Base-by-base conservation (phyloP, 2,113 vertebrate species). In the Marcusenius ussheri region DNA sequence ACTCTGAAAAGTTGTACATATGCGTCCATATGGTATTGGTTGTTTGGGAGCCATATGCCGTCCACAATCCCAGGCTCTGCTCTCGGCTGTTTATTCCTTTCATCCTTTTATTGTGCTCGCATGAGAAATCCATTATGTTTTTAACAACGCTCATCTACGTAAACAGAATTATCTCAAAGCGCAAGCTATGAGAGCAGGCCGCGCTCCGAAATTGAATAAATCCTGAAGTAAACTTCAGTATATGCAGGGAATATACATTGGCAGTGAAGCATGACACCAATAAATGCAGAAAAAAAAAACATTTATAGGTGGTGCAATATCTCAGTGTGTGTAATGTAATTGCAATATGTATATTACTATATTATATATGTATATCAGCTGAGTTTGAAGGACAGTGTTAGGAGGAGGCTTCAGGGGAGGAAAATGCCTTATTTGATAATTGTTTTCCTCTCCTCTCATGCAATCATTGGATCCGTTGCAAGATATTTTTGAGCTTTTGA, bases 1-100 rank as follows among this genome's bases (percentile, higher is more conserved):
- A 91, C 93, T 94, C 93, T 94, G 91, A 92, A 94, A 93, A 92
- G 91, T 90, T 47, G 87, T 92, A 93, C 94, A 94, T 95, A 94
- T 94, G 94, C 91, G 93, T 93, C 93, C 95, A 94, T 95, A 94
- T 95, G 95, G 94, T 92, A 89, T 89, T 62, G 90, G 90, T 91
- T 92, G 91, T 95, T 94, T 91, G 94, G 93, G 91, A 91, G 88
- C 93, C 94, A 94, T 95, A 95, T 95, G 95, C 93, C 92, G 93
- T 93, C 91, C 91, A 91, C 90, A 88, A 91, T 91, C 91, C 89
- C 94, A 93, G 93, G 90, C 94, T 92, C 91, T 91, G 91, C 66
- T 88, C 91, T 93, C 89, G 92, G 95, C 93, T 93, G 86, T 93
- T 93, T 93, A 91, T 93, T 92, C 92, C 90, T 91, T 91, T 91